Base-by-base conservation (phyloP, 2,888 invertebrate species). In the Athalia rosae region DNA sequence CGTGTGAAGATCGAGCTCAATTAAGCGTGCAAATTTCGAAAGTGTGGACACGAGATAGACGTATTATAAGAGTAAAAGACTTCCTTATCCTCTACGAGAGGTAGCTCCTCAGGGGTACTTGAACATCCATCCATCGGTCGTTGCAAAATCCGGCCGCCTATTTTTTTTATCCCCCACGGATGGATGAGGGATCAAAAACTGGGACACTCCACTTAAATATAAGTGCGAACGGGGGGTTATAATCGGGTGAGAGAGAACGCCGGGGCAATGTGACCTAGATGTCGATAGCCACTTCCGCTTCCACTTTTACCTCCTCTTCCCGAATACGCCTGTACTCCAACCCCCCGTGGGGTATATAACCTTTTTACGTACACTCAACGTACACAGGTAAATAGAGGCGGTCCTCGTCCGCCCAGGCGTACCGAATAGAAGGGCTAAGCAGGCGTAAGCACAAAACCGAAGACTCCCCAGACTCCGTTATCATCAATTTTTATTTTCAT, bases 141-240 rank as follows among this genome's bases (percentile, higher is more conserved):
- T n/a, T 50, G 45, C n/a, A 67, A 67, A 50, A 67, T 67, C 67
- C 67, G 53, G 67, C 53, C 50, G 28, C 67, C 9, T 6, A 11
- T n/a, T n/a, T 63, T 50, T 67, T 53, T 13, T 9, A n/a, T n/a
- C n/a, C n/a, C 47, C 13, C 28, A 0, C 67, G 11, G 8, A 53
- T 8, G 53, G 64, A 28, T 28, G 4, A 64, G 67, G 71, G 71
- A 71, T 71, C 56, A 71, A 71, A 71, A 71, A 71, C 58, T 71
- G 71, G 71, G 71, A 71, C 71, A 71, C 71, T 71, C 71, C 58
- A 71, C 71, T 71, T 71, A 58, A 58, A 71, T 58, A 58, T 71
- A 71, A 71, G 71, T 71, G 58, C 71, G 67, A 67, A 67, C 67
- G 71, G 71, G 71, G 71, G 71, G 71, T 71, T 71, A 71, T 58